Evolutionary conservation across 2,113 vertebrate genomes (phyloP).

Genomic region (Micromys minutus): DNA sequence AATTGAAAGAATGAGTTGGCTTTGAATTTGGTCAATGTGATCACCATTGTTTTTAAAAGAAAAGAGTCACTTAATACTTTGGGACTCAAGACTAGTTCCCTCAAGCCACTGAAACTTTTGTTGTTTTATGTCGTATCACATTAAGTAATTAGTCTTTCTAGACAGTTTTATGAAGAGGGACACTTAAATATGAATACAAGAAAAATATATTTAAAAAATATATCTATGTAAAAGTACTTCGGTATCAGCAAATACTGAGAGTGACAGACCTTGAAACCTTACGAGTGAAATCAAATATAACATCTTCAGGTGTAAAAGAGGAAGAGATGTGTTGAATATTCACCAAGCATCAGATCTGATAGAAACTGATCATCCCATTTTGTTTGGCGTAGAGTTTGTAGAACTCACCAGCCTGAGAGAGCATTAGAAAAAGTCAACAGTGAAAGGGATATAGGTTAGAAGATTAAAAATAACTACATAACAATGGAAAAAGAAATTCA

Average conservation of each 20-base stretch:
- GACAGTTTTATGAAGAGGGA: not conserved
- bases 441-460: not conserved
- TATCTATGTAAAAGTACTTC: not conserved
- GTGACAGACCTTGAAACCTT: not conserved
- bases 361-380: not conserved
- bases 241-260: not conserved
- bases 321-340: not conserved
- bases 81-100: not conserved
- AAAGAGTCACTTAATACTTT: not conserved
- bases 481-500: constrained; percentile 30
- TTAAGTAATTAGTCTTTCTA: not conserved
- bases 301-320: not conserved
- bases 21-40: not conserved
- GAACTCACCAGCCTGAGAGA: not conserved
- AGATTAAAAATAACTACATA: constrained; percentile 43
- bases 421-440: constrained; percentile 19
- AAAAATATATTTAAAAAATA: not conserved
- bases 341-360: not conserved
- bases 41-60: not conserved
- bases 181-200: not conserved
- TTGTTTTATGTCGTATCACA: not conserved
- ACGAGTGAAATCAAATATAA: not conserved
- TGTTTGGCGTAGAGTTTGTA: not conserved
- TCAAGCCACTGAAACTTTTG: not conserved
- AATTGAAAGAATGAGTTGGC: not conserved